Evolutionary conservation across 2,797 vertebrate genomes (phyloP).

Genomic region (Protosalanx chinensis): DNA sequence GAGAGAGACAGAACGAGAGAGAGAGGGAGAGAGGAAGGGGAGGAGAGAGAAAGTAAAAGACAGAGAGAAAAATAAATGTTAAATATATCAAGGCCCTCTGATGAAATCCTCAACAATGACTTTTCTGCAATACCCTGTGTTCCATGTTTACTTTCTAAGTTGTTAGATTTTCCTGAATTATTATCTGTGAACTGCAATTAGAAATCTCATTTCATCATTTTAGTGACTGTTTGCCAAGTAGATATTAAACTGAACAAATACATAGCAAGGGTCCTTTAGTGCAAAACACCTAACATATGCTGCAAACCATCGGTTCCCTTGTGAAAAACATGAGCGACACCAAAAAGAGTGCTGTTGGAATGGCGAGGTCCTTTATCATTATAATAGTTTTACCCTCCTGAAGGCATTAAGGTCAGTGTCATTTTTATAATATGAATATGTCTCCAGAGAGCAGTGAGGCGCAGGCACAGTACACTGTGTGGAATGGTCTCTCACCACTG

Average conservation of each 20-base stretch:
- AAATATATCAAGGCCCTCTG: no score
- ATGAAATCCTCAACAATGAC: no score
- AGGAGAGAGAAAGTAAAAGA: not conserved
- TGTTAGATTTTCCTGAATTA: no score
- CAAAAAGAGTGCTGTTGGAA: not conserved
- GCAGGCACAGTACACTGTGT: constrained; percentile 14
- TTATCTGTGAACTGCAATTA: not conserved
- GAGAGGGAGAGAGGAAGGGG: not conserved
- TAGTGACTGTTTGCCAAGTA: not conserved
- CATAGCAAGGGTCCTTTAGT: not conserved
- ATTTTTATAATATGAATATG: not conserved
- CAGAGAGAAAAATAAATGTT: not conserved
- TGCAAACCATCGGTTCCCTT: not conserved
- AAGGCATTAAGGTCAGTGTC: constrained; percentile 20
- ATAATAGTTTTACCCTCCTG: not conserved
- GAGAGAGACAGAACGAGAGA: not conserved
- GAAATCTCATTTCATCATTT: not conserved
- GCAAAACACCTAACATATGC: not conserved
- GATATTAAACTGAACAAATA: not conserved
- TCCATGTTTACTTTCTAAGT: no score
- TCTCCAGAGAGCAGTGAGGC: not conserved
- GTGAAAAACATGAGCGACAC: not conserved
- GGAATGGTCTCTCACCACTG: constrained; percentile 32
- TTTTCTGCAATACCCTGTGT: no score
- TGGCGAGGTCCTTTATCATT: not conserved